phyloP scores from a whole-genome alignment of 2,113 vertebrate species.

The Neogale vison region DNA sequence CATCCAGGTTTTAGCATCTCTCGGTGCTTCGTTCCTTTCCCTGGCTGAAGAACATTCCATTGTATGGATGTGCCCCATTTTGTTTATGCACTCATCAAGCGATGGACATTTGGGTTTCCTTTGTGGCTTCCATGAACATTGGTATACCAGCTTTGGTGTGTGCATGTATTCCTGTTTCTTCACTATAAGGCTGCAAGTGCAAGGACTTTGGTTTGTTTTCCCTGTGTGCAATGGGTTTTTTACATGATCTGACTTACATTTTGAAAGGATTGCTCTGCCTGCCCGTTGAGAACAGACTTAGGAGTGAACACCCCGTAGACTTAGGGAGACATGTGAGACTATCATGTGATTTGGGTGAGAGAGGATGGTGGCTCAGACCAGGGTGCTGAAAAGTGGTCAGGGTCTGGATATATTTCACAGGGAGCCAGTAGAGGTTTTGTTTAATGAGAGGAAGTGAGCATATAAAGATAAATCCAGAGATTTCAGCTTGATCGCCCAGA shows the following conservation, averaged over 20 bases:
- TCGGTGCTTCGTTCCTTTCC: not conserved
- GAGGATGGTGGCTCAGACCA: not conserved
- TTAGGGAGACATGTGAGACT: not conserved
- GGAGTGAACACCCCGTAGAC: not conserved
- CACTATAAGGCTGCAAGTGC: not conserved
- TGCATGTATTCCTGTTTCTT: not conserved
- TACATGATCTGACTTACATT: not conserved
- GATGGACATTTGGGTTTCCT: not conserved
- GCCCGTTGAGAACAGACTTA: not conserved
- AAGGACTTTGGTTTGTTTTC: not conserved
- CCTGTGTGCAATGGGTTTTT: not conserved
- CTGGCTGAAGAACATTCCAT: not conserved
- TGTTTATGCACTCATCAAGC: not conserved
- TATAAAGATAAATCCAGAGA: not conserved
- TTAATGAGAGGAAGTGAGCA: not conserved
- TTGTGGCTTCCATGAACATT: not conserved
- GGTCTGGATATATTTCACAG: not conserved
- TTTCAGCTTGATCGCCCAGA: not conserved
- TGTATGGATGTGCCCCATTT: not conserved
- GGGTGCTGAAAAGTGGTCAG: not conserved
- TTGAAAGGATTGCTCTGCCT: not conserved
- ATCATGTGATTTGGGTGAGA: not conserved
- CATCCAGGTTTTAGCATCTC: not conserved
- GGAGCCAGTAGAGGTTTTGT: not conserved
- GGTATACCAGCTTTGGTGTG: not conserved